phyloP scores from a whole-genome alignment of 2,113 vertebrate genomes.

The Gymnobelideus leadbeateri region DNA sequence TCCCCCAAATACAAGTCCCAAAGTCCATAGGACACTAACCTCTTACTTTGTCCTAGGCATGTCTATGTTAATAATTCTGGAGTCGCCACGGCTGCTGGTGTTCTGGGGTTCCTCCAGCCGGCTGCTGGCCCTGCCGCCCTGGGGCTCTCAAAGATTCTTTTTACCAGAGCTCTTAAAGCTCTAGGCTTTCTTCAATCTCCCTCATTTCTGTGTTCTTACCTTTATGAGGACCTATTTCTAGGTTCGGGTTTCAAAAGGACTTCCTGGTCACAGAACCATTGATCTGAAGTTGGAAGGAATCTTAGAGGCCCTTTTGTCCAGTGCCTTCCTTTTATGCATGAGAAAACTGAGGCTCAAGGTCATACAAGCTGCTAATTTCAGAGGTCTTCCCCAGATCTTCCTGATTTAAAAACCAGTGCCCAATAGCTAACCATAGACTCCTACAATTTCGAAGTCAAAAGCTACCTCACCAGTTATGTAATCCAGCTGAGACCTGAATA shows the following conservation, averaged over 20 bases:
- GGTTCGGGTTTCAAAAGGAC: neutral
- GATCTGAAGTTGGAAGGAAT: neutral
- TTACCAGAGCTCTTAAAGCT: neutral
- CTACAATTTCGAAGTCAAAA: neutral
- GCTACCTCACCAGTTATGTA: neutral
- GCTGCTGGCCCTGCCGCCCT: too few relatives aligned
- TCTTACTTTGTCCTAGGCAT: too few relatives aligned
- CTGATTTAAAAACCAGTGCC: neutral
- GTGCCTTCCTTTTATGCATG: neutral
- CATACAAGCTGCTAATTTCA: neutral
- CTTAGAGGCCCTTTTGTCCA: neutral
- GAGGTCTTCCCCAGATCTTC: neutral
- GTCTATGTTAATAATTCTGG: too few relatives aligned
- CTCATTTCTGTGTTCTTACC: neutral
- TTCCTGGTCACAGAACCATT: neutral
- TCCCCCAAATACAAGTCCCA: too few relatives aligned
- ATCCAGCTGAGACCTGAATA: neutral
- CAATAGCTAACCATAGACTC: neutral
- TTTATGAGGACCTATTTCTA: neutral
- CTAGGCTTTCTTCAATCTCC: neutral
- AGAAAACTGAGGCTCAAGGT: neutral
- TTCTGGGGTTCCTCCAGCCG: too few relatives aligned
- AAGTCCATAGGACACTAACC: too few relatives aligned
- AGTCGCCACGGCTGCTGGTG: too few relatives aligned
- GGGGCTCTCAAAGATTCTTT: too few relatives aligned